A percentile compares a stretch with the other conserved stretches of the same genome.
These are phyloP conservation scores for Microtus californicus DNA, from an alignment of 2,797 vertebrate genomes.

Conservation along the genomic window DNA sequence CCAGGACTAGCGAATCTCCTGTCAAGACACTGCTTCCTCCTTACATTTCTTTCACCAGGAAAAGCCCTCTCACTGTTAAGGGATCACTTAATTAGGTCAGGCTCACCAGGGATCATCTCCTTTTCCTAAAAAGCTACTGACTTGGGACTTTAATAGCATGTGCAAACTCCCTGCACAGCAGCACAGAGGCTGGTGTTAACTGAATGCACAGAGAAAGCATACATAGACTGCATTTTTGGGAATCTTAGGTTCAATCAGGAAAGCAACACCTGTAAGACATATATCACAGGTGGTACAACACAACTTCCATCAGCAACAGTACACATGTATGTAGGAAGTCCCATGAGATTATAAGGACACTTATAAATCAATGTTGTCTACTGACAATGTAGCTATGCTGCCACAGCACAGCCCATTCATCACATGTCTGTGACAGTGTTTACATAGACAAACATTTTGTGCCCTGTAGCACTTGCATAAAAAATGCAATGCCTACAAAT, in stretches of 20 bases:
- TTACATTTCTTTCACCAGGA: constrained; percentile 31
- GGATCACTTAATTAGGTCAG: constrained; percentile 49
- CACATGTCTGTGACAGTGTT: background rate
- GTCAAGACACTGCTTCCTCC: background rate
- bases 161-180: constrained; percentile 51
- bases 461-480: background rate
- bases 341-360: background rate
- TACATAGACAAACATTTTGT: background rate
- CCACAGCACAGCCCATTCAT: background rate
- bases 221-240: background rate
- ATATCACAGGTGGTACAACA: background rate
- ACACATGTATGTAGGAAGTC: background rate
- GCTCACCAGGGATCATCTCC: constrained; percentile 7
- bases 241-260: background rate
- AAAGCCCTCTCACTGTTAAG: background rate
- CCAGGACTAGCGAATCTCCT: background rate
- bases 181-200: background rate
- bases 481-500: background rate
- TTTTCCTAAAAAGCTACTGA: constrained; percentile 59
- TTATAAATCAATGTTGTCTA: background rate
- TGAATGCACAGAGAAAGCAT: background rate
- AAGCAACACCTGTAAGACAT: background rate
- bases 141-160: constrained; percentile 61
- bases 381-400: background rate
- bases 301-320: background rate